Base-by-base conservation (phyloP, 2,888 invertebrate genomes). In the Caenorhabditis zanzibari region DNA sequence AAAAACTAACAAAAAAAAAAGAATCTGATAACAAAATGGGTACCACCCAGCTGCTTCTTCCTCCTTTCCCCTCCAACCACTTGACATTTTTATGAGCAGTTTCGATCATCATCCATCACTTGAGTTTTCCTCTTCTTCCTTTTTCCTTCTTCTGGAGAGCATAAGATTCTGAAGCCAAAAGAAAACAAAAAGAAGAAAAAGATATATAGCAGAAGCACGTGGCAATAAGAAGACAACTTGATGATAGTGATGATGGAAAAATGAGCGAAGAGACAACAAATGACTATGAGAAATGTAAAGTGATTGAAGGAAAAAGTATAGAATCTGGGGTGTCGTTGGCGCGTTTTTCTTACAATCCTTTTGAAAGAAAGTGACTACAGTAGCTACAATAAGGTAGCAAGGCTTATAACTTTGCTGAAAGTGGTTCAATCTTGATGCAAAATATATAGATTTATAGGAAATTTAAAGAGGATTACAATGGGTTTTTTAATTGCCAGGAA, bases 51-150 rank as follows among this genome's bases (percentile, higher is more conserved):
- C 54, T 54, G 54, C 26, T 10, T 24, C 12, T 54, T 24, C 26
- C 26, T 54, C 26, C 10, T 12, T 22, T 41, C 28, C n/a, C 49
- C 38, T 41, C 54, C 32, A 49, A 56, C 56, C 66, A 32, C 75
- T 49, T 75, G 75, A 75, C 75, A 75, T 66, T 75, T 75, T 75
- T 75, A 75, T 75, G 75, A 75, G 59, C 66, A 28, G 9, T 68
- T 61, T 76, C 76, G 68, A 76, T 76, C 68, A 76, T 76, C 76
- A 76, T 76, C 76, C 68, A 76, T 76, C 76, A 71, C 63, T 22
- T 0, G n/a, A n/a, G n/a, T n/a, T n/a, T n/a, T 58, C 22, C 19
- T 32, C 22, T 22, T 7, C 32, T 26, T 58, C 16, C 52, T 52
- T 24, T 22, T 22, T 4, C 7, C 52, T 54, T 26, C 54, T 26